Percentiles rank a stretch among this genome's conserved stretches.
Conservation (phyloP, 2,113 vertebrate species). For the Synodontis membranacea region DNA sequence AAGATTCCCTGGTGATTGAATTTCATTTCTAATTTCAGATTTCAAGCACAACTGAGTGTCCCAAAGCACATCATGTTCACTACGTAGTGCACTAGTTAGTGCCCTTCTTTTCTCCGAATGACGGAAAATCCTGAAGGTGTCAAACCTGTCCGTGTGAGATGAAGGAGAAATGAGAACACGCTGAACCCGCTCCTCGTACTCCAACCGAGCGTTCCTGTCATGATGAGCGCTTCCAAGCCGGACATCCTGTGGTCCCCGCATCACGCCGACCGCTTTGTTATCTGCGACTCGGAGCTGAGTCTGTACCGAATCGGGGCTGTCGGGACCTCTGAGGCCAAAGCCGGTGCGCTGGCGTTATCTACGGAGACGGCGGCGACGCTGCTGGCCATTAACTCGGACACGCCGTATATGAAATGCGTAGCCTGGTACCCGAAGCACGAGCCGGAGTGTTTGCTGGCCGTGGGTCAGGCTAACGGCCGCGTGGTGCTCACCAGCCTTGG, state of each 20-base stretch:
- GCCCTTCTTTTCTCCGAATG: neutral
- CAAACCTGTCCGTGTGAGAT: neutral
- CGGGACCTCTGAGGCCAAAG: constrained; percentile 83
- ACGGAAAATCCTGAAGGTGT: neutral
- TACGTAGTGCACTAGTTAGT: neutral
- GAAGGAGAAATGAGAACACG: neutral
- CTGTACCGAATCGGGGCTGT: constrained; percentile 91
- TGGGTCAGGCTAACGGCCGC: constrained; percentile 96
- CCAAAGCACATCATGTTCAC: neutral
- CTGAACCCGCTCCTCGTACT: neutral
- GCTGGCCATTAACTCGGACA: constrained; percentile 94
- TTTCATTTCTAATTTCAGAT: neutral
- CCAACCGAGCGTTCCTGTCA: constrained; percentile 51
- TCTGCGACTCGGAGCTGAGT: constrained; percentile 93
- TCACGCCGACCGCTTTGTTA: constrained; percentile 92
- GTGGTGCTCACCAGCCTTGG: constrained; percentile 95
- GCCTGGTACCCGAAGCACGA: constrained; percentile 97
- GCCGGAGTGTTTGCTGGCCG: constrained; percentile 92
- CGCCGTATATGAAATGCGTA: constrained; percentile 98
- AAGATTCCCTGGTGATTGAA: neutral
- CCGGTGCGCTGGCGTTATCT: constrained; percentile 85
- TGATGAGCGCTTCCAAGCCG: constrained; percentile 94
- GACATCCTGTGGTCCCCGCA: constrained; percentile 98
- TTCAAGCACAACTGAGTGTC: neutral
- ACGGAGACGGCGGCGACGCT: constrained; percentile 90